Conservation (phyloP, 2,797 vertebrate species). For the Glossophaga mutica region DNA sequence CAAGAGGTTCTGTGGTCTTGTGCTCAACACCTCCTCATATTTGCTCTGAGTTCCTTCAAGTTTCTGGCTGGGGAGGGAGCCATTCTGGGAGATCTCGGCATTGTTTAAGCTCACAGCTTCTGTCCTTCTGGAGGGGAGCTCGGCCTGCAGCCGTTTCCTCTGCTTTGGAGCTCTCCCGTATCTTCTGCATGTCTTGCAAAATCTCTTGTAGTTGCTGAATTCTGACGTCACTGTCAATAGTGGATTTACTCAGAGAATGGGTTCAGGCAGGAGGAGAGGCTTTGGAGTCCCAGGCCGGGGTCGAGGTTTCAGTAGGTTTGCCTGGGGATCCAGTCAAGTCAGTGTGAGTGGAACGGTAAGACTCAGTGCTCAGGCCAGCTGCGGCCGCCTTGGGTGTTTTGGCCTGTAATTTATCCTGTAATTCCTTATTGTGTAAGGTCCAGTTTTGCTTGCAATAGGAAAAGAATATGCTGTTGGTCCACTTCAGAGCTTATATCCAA, state of each 20-base stretch:
- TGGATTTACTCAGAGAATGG: conserved; percentile 69
- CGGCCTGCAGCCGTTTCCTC: conserved; percentile 84
- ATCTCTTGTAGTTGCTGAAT: conserved; percentile 84
- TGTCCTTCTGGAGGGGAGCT: conserved; percentile 80
- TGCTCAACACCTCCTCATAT: conserved; percentile 80
- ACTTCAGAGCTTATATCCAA: conserved; percentile 82
- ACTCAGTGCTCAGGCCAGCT: conserved; percentile 83
- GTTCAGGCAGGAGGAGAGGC: conserved; percentile 56
- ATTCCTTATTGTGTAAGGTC: conserved; percentile 92
- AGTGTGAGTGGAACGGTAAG: conserved; percentile 87
- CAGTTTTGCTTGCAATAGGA: conserved; percentile 91
- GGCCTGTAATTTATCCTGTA: conserved; percentile 91
- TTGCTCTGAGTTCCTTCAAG: conserved; percentile 88
- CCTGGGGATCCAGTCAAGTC: conserved; percentile 81
- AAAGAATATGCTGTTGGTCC: conserved; percentile 88
- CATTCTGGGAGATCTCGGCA: conserved; percentile 85
- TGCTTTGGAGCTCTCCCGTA: conserved; percentile 85
- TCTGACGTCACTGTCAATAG: conserved; percentile 80
- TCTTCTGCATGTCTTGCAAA: conserved; percentile 84
- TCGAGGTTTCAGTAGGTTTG: conserved; percentile 65
- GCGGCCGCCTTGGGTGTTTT: conserved; percentile 75
- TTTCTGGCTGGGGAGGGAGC: conserved; percentile 87
- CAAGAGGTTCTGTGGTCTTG: neutral
- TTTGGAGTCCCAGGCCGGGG: conserved; percentile 61
- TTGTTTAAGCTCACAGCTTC: conserved; percentile 59